Conservation (phyloP, 2,797 vertebrate genomes). For the Orestias chungarensis region DNA sequence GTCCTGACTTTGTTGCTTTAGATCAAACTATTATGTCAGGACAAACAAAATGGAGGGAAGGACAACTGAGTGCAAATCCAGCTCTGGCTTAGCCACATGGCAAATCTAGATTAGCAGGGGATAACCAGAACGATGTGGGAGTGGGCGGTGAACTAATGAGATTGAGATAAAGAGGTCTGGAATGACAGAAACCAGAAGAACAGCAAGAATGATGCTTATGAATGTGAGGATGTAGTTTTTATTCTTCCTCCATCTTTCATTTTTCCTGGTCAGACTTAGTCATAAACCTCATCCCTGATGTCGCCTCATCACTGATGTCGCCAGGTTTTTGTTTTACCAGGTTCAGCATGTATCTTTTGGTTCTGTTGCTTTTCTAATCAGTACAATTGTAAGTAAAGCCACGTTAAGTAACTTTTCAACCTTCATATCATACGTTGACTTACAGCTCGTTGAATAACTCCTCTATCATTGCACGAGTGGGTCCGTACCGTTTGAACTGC, state of each 20-base stretch:
- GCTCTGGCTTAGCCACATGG: conserved; percentile 67
- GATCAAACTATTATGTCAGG: conserved; percentile 62
- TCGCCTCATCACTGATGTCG: conserved; percentile 61
- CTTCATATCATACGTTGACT: too few species aligned
- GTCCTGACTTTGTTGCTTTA: conserved; percentile 53
- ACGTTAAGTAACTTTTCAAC: too few species aligned
- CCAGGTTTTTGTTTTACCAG: too few species aligned
- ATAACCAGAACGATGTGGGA: conserved; percentile 50
- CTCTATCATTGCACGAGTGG: too few species aligned
- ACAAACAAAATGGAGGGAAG: conserved; percentile 75
- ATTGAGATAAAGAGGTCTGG: conserved; percentile 46
- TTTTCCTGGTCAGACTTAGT: conserved; percentile 54
- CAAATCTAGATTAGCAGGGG: conserved; percentile 77
- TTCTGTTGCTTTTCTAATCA: conserved; percentile 33
- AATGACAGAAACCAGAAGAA: conserved; percentile 23
- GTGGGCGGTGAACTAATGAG: conserved; percentile 38
- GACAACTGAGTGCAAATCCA: conserved; percentile 61
- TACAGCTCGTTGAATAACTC: too few species aligned
- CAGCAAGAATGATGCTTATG: conserved; percentile 10
- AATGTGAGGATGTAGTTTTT: conserved; percentile 1
- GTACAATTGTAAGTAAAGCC: too few species aligned
- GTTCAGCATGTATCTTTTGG: conserved; percentile 40
- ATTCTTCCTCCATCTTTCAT: conserved; percentile 16
- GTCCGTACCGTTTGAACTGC: too few species aligned
- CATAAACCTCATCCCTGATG: conserved; percentile 57